Evolutionary conservation across 2,888 invertebrate species (phyloP).

Genomic region (Enchytraeus crypticus): DNA sequence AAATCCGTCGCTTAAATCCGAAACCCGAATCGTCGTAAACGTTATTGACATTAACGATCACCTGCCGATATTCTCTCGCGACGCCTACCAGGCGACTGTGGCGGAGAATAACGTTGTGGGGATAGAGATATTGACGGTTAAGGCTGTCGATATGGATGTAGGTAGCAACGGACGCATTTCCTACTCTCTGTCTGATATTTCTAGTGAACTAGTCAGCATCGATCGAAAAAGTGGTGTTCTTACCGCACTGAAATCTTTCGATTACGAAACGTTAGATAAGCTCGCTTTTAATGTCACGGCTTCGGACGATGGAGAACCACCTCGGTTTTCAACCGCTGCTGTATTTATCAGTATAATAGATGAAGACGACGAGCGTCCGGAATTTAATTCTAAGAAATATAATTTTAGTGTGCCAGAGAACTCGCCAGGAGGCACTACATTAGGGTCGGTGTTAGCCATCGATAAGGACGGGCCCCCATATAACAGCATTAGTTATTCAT

Average conservation of each 20-base stretch:
- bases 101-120: conserved; percentile 4
- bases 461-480: neutral
- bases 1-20: conserved; percentile 65
- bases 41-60: conserved; percentile 74
- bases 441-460: neutral
- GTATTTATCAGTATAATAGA: conserved; percentile 18
- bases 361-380: conserved; percentile 19
- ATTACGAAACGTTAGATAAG: conserved; percentile 15
- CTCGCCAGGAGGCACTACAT: neutral
- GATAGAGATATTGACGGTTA: neutral
- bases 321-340: conserved; percentile 7
- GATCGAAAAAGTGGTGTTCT: conserved; percentile 15
- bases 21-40: conserved; percentile 32
- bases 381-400: conserved; percentile 15
- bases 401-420: conserved; percentile 22
- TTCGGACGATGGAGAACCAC: conserved; percentile 17
- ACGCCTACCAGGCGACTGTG: neutral
- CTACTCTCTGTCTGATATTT: conserved; percentile 51
- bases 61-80: conserved; percentile 1
- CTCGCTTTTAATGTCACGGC: conserved; percentile 17
- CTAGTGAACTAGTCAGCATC: neutral
- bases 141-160: conserved; percentile 3
- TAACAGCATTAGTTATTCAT: neutral
- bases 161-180: neutral
- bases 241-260: conserved; percentile 10